Percentiles rank a stretch among this genome's conserved stretches.
Conservation (phyloP, 2,113 vertebrate species). For the Proterorhinus semilunaris region DNA sequence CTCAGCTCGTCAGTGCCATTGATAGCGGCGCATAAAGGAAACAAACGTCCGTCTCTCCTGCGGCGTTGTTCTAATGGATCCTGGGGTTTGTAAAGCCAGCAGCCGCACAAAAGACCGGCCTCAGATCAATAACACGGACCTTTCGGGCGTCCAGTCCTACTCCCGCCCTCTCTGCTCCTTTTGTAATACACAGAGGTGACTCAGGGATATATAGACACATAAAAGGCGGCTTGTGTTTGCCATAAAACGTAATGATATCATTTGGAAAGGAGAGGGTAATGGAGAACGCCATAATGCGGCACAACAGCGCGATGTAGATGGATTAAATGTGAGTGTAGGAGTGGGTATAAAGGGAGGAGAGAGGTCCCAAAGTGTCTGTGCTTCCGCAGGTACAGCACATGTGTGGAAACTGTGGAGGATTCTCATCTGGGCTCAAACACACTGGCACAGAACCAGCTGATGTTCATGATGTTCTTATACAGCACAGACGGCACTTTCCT, state of each 20-base stretch:
- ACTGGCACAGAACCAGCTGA: no score
- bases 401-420: no score
- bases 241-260: constrained; percentile 5
- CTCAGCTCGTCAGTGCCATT: neutral
- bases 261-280: constrained; percentile 5
- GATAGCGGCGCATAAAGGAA: constrained; percentile 4
- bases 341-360: neutral
- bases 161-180: neutral
- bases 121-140: neutral
- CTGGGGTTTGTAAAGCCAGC: constrained; percentile 3
- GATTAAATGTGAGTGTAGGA: neutral
- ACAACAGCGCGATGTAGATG: neutral
- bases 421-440: no score
- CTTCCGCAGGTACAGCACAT: neutral
- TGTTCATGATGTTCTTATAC: no score
- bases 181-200: neutral
- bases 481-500: no score
- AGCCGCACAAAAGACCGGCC: neutral
- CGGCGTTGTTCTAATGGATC: constrained; percentile 11
- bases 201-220: neutral
- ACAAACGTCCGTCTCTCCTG: constrained; percentile 2
- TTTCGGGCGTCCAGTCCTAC: neutral
- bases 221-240: neutral
- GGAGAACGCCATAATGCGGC: constrained; percentile 1
- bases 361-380: neutral